Evolutionary conservation across 2,888 invertebrate species (phyloP).

Genomic region (Drosophila fulvimacula): DNA sequence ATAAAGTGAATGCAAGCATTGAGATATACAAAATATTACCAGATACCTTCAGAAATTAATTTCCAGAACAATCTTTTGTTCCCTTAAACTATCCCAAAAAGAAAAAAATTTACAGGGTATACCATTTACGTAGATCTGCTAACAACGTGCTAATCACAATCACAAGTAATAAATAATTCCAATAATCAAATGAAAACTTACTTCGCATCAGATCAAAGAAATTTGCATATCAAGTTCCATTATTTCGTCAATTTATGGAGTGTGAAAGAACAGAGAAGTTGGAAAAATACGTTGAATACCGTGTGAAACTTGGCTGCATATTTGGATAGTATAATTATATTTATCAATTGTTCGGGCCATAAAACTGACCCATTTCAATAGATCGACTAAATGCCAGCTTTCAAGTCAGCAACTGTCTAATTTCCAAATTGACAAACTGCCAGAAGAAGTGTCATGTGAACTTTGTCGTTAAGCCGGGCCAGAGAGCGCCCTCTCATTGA

Average conservation of each 20-base stretch:
- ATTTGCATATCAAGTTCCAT: constrained; percentile 11
- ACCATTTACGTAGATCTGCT: background rate
- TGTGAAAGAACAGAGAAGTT: constrained; percentile 12
- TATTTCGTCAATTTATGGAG: background rate
- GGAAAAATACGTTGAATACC: constrained; percentile 20
- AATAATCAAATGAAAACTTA: background rate
- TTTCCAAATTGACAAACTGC: constrained; percentile 59
- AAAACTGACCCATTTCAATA: constrained; percentile 52
- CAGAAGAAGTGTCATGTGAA: constrained; percentile 27
- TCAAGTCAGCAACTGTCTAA: constrained; percentile 44
- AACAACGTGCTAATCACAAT: constrained; percentile 10
- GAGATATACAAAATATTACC: too few relatives aligned
- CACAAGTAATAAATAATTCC: background rate
- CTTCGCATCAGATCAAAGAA: constrained; percentile 27
- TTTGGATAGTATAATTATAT: constrained; percentile 20
- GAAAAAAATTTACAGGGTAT: background rate
- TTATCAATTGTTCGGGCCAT: constrained; percentile 24
- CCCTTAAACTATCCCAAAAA: too few relatives aligned
- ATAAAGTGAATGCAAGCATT: too few relatives aligned
- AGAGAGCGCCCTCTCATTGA: constrained; percentile 55
- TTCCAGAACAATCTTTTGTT: too few relatives aligned
- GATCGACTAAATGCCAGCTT: constrained; percentile 58
- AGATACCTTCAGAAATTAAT: too few relatives aligned
- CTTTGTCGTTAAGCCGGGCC: constrained; percentile 9
- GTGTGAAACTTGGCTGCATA: constrained; percentile 31